Evolutionary conservation across 2,797 vertebrate genomes (phyloP).

Genomic region (Arctocebus calabarensis): DNA sequence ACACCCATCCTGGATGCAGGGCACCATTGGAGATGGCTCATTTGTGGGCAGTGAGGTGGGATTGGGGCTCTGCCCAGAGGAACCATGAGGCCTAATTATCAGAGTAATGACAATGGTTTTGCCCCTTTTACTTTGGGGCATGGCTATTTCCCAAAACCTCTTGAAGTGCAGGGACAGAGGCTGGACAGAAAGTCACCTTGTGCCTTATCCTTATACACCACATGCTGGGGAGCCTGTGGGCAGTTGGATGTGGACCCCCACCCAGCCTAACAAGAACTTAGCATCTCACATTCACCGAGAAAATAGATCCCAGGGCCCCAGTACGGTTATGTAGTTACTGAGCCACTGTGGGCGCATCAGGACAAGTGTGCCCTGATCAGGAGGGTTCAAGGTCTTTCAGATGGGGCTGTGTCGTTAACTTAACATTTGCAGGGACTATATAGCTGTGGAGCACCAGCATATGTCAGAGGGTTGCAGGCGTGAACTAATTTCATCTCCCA

Average conservation of each 20-base stretch:
- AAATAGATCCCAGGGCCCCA: fast-evolving
- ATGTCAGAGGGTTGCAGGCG: fast-evolving
- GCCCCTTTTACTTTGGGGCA: not conserved
- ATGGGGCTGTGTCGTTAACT: fast-evolving
- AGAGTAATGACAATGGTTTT: not conserved
- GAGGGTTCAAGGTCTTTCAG: not conserved
- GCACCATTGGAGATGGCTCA: fast-evolving
- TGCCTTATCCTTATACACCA: fast-evolving
- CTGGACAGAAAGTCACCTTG: not conserved
- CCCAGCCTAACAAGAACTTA: not conserved
- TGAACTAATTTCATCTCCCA: fast-evolving
- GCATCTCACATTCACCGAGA: not conserved
- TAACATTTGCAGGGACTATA: not conserved
- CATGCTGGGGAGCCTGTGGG: not conserved
- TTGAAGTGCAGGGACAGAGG: not conserved
- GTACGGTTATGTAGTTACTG: not conserved
- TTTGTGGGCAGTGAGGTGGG: fast-evolving
- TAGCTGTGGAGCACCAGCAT: fast-evolving
- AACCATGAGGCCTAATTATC: fast-evolving
- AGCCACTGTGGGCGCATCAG: fast-evolving
- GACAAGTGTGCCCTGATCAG: not conserved
- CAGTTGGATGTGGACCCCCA: fast-evolving
- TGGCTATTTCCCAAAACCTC: not conserved
- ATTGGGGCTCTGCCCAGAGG: not conserved
- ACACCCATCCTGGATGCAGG: not conserved